Percentiles rank a stretch among this genome's conserved stretches.
Conservation (phyloP, 1,140 invertebrate species). For the Oreohelix idahoensis region DNA sequence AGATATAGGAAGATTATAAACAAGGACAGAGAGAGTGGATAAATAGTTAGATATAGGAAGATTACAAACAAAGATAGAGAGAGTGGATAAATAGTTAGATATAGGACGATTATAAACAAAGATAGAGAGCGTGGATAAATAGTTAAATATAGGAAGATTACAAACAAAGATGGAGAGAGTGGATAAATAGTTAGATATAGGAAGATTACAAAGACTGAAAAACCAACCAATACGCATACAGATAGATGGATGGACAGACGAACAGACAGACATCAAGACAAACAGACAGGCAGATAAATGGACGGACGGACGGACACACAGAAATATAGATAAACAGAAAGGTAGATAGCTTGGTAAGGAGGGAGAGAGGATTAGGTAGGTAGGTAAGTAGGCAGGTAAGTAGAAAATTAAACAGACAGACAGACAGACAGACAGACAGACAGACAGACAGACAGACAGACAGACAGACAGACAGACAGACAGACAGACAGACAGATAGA, state of each 20-base stretch:
- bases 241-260: background rate
- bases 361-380: background rate
- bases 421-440: background rate
- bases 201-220: no score
- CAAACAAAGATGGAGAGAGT: no score
- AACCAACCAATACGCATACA: background rate
- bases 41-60: no score
- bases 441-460: background rate
- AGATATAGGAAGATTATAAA: no score
- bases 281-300: background rate
- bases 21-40: no score
- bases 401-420: conserved; percentile 3
- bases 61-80: no score
- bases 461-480: conserved; percentile 1
- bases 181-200: background rate
- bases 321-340: background rate
- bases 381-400: background rate
- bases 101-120: no score
- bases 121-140: no score
- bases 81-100: no score
- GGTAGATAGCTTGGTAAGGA: background rate
- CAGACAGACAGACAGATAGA: conserved; percentile 2
- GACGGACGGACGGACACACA: background rate
- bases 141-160: no score
- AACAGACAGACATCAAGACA: background rate